These are phyloP conservation scores for Nemapogon koenigi DNA, from an alignment of 2,888 invertebrate species.

Conservation along the genomic window DNA sequence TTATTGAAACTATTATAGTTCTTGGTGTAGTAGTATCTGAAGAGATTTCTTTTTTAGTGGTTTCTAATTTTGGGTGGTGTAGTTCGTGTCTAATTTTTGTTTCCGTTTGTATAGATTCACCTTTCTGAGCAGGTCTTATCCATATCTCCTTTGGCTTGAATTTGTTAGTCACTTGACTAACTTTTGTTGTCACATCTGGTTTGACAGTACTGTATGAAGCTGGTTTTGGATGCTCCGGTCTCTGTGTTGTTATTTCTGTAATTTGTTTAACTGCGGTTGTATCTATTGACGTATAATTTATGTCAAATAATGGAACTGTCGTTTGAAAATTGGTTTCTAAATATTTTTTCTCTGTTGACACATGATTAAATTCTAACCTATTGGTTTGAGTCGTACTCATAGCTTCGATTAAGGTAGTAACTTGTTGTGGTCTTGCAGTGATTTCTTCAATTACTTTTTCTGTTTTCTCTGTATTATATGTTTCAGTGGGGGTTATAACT, in stretches of 20 bases:
- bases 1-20: constrained; percentile 55
- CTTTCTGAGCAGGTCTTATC: constrained; percentile 57
- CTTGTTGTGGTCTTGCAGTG: constrained; percentile 14
- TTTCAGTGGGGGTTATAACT: too few relatives aligned
- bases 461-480: constrained; percentile 15
- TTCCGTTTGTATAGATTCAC: constrained; percentile 39
- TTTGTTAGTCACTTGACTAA: constrained; percentile 36
- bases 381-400: too few relatives aligned
- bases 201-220: constrained; percentile 31
- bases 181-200: constrained; percentile 31
- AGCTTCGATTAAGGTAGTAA: constrained; percentile 9
- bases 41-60: constrained; percentile 31
- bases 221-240: constrained; percentile 12
- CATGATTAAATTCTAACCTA: not conserved
- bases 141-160: constrained; percentile 57
- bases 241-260: not conserved
- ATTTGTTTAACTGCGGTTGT: not conserved
- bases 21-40: constrained; percentile 43
- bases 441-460: constrained; percentile 10
- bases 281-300: not conserved
- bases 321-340: constrained; percentile 15
- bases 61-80: constrained; percentile 27
- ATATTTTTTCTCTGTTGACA: constrained; percentile 11
- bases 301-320: too few relatives aligned
- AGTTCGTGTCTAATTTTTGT: constrained; percentile 32